A percentile compares a stretch with the other conserved stretches of the same genome.
Evolutionary conservation across 2,797 vertebrate genomes (phyloP).

Genomic region (Lates japonicus): DNA sequence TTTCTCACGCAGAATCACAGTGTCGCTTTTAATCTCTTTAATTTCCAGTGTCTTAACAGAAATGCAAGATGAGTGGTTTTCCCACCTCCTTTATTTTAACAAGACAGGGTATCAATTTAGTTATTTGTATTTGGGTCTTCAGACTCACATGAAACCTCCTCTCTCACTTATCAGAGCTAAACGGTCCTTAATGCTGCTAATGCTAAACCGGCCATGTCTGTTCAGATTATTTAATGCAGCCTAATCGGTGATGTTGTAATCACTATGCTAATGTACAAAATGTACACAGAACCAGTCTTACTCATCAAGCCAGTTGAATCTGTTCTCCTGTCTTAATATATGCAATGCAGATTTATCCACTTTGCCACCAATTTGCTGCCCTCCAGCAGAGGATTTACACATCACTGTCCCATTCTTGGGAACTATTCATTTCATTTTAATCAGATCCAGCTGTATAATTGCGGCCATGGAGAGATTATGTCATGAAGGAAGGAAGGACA

Average conservation of each 20-base stretch:
- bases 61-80: background rate
- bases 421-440: constrained; percentile 67
- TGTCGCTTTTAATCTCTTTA: constrained; percentile 19
- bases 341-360: constrained; percentile 64
- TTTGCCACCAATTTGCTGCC: constrained; percentile 53
- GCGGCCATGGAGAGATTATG: constrained; percentile 59
- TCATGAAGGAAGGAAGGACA: constrained; percentile 51
- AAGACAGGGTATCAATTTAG: background rate
- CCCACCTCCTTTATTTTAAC: background rate
- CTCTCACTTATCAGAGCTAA: background rate
- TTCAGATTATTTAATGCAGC: background rate
- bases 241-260: background rate
- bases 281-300: background rate
- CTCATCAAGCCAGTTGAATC: constrained; percentile 8
- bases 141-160: background rate
- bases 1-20: constrained; percentile 28
- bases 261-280: constrained; percentile 34
- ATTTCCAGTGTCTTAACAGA: constrained; percentile 36
- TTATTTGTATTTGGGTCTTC: background rate
- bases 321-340: constrained; percentile 24
- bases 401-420: constrained; percentile 51
- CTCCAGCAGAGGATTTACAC: constrained; percentile 49
- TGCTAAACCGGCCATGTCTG: background rate
- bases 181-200: background rate
- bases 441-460: constrained; percentile 71